These are phyloP conservation scores for Poicephalus meyeri DNA, from an alignment of 2,113 vertebrate species.

Conservation along the genomic window DNA sequence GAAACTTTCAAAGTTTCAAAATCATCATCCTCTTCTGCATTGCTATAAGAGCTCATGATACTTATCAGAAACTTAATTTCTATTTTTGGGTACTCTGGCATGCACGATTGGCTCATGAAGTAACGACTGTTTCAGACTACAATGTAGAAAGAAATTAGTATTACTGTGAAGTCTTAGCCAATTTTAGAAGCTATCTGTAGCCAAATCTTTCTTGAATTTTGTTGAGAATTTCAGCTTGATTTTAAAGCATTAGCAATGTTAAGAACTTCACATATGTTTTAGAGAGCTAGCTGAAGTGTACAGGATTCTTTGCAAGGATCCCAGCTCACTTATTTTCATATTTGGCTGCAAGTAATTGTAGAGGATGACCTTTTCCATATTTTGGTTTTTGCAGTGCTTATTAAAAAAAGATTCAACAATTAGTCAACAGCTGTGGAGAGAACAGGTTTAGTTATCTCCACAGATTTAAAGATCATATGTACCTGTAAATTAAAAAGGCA, in stretches of 20 bases:
- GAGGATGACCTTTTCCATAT: neutral
- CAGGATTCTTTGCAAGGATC: neutral
- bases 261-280: slow-evolving; percentile 9
- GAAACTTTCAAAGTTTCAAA: neutral
- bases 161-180: neutral
- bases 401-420: neutral
- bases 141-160: neutral
- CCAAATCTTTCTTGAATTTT: neutral
- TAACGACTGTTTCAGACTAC: neutral
- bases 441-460: neutral
- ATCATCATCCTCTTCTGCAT: neutral
- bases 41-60: neutral
- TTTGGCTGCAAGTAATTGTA: neutral
- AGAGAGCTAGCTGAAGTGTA: neutral
- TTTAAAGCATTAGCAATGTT: slow-evolving; percentile 16
- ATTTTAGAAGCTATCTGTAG: slow-evolving; percentile 22
- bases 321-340: neutral
- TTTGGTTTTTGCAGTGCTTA: neutral
- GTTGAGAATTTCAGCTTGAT: neutral
- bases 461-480: neutral
- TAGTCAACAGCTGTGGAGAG: neutral
- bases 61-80: neutral
- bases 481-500: neutral
- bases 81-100: neutral
- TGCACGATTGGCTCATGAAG: neutral